A percentile compares a stretch with the other conserved stretches of the same genome.
Evolutionary conservation across 1,140 invertebrate genomes (phyloP).

Genomic region (Drosophila auraria): DNA sequence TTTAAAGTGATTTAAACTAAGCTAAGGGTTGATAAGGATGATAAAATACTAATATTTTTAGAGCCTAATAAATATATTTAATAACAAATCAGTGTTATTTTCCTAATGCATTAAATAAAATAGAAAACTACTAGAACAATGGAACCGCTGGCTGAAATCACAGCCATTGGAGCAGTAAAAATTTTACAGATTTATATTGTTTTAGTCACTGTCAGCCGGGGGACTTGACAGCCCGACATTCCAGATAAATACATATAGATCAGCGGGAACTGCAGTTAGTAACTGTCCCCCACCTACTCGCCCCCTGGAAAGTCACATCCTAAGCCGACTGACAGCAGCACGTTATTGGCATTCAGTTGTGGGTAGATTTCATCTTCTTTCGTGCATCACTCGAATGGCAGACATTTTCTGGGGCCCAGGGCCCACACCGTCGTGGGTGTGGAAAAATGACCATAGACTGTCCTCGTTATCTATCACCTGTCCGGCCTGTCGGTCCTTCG

Average conservation of each 20-base stretch:
- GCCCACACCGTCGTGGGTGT: slow-evolving; percentile 5
- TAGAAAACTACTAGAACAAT: background rate
- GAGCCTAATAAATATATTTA: background rate
- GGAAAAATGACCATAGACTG: slow-evolving; percentile 57
- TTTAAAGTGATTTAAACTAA: background rate
- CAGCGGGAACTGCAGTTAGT: slow-evolving; percentile 35
- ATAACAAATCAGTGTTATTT: background rate
- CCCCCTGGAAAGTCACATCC: slow-evolving; percentile 23
- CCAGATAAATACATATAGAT: slow-evolving; percentile 56
- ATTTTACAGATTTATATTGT: slow-evolving; percentile 46
- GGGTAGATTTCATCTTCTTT: slow-evolving; percentile 56
- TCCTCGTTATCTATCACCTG: slow-evolving; percentile 63
- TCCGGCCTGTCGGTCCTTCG: slow-evolving; percentile 37
- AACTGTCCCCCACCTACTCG: slow-evolving; percentile 4
- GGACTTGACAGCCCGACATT: slow-evolving; percentile 39
- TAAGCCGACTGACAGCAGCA: slow-evolving; percentile 55
- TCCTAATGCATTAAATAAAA: background rate
- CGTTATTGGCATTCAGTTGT: slow-evolving; percentile 62
- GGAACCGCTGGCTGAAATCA: background rate
- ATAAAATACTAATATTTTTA: too few species aligned
- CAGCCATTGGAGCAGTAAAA: slow-evolving; percentile 14
- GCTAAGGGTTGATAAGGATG: background rate
- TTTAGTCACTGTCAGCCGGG: slow-evolving; percentile 41
- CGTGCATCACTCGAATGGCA: slow-evolving; percentile 13
- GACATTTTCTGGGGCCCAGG: background rate